Evolutionary conservation across 2,113 vertebrate genomes (phyloP).

Genomic region (Ceyx melanurus): DNA sequence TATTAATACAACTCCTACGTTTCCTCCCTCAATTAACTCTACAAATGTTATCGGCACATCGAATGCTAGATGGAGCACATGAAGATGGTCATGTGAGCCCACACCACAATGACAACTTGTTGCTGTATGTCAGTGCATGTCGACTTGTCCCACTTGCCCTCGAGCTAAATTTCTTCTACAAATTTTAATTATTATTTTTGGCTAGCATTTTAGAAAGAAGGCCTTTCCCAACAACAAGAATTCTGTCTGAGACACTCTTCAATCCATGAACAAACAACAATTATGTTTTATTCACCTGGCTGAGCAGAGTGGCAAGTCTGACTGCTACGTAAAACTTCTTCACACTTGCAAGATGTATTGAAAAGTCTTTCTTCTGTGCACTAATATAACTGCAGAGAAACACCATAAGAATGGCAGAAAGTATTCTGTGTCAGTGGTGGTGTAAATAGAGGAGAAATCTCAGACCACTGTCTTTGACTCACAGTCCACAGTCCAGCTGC

Average conservation of each 20-base stretch:
- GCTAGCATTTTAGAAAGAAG: background rate
- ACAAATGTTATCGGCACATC: background rate
- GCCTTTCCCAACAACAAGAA: background rate
- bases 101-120: background rate
- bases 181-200: background rate
- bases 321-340: background rate
- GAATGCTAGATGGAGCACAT: background rate
- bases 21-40: background rate
- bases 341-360: background rate
- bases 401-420: background rate
- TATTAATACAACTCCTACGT: background rate
- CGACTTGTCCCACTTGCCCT: background rate
- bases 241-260: background rate
- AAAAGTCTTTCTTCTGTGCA: background rate
- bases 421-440: background rate
- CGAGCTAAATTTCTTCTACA: background rate
- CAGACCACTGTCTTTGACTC: background rate
- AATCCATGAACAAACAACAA: background rate
- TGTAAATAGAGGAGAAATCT: background rate
- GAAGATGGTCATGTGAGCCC: background rate
- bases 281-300: background rate
- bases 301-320: background rate
- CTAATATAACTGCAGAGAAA: background rate
- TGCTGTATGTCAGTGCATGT: background rate
- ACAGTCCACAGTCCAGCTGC: background rate